Evolutionary conservation across 2,113 vertebrate genomes (phyloP).

Genomic region (Halcyon malimbica): DNA sequence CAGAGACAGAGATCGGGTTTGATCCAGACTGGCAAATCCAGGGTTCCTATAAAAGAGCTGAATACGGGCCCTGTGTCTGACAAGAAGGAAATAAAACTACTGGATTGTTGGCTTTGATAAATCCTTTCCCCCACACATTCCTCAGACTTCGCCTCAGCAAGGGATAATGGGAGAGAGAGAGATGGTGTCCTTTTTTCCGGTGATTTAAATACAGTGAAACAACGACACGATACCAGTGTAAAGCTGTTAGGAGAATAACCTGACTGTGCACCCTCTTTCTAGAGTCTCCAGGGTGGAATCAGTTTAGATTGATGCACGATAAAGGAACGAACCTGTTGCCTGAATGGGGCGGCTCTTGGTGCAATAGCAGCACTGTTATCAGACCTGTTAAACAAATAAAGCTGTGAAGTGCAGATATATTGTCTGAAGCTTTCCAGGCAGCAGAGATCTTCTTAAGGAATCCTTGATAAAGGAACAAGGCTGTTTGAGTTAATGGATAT

Average conservation of each 20-base stretch:
- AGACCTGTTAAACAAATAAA: slow-evolving; percentile 56
- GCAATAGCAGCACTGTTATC: slow-evolving; percentile 57
- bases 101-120: slow-evolving; percentile 56
- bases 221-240: background rate
- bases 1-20: background rate
- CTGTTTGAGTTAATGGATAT: slow-evolving; percentile 1
- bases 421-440: slow-evolving; percentile 22
- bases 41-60: background rate
- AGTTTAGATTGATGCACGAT: slow-evolving; percentile 35
- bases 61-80: slow-evolving; percentile 16
- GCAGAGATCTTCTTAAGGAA: slow-evolving; percentile 33
- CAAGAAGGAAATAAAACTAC: slow-evolving; percentile 50
- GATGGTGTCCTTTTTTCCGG: background rate
- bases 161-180: slow-evolving; percentile 16
- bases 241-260: slow-evolving; percentile 30
- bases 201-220: slow-evolving; percentile 59
- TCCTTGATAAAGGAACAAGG: slow-evolving; percentile 45
- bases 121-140: slow-evolving; percentile 32
- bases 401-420: slow-evolving; percentile 50
- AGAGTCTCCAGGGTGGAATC: slow-evolving; percentile 19
- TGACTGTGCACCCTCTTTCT: background rate
- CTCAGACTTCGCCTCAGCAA: slow-evolving; percentile 36
- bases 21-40: slow-evolving; percentile 12
- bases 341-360: background rate
- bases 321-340: slow-evolving; percentile 20